Evolutionary conservation across 1,140 invertebrate genomes (phyloP).

Genomic region (Zaprionus taronus): DNA sequence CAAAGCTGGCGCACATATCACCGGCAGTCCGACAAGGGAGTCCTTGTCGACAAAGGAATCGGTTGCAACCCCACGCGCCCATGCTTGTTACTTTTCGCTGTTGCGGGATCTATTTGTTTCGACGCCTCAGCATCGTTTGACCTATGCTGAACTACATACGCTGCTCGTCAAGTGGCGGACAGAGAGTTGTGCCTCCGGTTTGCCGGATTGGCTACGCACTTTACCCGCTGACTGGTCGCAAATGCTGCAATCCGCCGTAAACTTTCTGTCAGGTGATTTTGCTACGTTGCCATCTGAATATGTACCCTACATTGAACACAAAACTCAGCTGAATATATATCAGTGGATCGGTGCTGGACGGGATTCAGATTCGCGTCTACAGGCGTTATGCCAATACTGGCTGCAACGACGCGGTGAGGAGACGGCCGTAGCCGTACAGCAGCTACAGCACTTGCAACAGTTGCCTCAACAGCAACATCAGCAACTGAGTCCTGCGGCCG

Average conservation of each 20-base stretch:
- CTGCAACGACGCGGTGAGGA: constrained; percentile 86
- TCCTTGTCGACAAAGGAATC: constrained; percentile 11
- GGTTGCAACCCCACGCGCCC: constrained; percentile 88
- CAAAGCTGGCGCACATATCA: constrained; percentile 45
- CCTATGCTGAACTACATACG: constrained; percentile 89
- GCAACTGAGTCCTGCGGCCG: constrained; percentile 6
- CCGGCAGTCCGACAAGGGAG: constrained; percentile 42
- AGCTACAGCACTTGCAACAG: constrained; percentile 9
- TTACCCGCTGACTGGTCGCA: constrained; percentile 90
- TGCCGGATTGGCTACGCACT: constrained; percentile 90
- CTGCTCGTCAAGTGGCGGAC: constrained; percentile 92
- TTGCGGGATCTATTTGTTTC: constrained; percentile 93
- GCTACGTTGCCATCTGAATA: constrained; percentile 93
- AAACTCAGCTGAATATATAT: constrained; percentile 89
- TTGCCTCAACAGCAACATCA: constrained; percentile 24
- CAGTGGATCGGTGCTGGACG: constrained; percentile 98
- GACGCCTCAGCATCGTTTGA: constrained; percentile 92
- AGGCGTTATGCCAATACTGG: constrained; percentile 91
- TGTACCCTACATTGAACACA: constrained; percentile 96
- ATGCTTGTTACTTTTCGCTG: constrained; percentile 92
- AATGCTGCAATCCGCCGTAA: constrained; percentile 91
- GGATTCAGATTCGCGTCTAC: constrained; percentile 93
- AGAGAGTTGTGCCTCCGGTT: constrained; percentile 85
- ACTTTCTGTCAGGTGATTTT: constrained; percentile 94
- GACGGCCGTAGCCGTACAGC: neutral